phyloP scores from a whole-genome alignment of 2,113 vertebrate species.

The Ancistrus triradiatus region DNA sequence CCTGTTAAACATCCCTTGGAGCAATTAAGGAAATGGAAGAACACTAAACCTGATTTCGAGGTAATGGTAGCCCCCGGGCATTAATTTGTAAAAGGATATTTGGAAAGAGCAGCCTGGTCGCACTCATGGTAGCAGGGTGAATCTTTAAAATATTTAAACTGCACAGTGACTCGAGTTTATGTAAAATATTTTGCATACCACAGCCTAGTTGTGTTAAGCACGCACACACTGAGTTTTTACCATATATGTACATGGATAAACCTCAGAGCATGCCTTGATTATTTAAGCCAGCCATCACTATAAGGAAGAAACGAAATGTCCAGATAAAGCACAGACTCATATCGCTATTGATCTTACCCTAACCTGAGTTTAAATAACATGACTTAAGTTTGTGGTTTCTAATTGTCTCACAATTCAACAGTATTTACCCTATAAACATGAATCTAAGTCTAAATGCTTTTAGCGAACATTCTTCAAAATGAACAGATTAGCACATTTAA shows the following conservation, averaged over 20 bases:
- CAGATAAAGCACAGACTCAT: too few relatives aligned
- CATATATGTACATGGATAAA: not conserved
- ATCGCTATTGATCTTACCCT: too few relatives aligned
- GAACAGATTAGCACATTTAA: too few relatives aligned
- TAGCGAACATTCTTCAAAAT: too few relatives aligned
- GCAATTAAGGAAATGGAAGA: conserved; percentile 72
- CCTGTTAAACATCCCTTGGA: conserved; percentile 17
- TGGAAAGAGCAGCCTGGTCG: conserved; percentile 46
- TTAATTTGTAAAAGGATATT: conserved; percentile 65
- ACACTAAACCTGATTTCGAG: conserved; percentile 66
- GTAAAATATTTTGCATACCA: conserved; percentile 5
- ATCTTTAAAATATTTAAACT: conserved; percentile 35
- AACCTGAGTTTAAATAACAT: too few relatives aligned
- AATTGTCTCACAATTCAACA: too few relatives aligned
- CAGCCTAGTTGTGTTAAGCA: not conserved
- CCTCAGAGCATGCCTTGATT: too few relatives aligned
- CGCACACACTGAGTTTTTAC: not conserved
- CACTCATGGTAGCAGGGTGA: conserved; percentile 46
- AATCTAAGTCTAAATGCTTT: too few relatives aligned
- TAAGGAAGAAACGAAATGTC: too few relatives aligned
- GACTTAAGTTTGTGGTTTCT: too few relatives aligned
- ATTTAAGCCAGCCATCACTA: too few relatives aligned
- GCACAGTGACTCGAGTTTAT: not conserved
- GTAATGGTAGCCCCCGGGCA: conserved; percentile 62
- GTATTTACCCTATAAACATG: too few relatives aligned